Conservation (phyloP, 2,888 invertebrate species). For the Bruchidius siliquastri region DNA sequence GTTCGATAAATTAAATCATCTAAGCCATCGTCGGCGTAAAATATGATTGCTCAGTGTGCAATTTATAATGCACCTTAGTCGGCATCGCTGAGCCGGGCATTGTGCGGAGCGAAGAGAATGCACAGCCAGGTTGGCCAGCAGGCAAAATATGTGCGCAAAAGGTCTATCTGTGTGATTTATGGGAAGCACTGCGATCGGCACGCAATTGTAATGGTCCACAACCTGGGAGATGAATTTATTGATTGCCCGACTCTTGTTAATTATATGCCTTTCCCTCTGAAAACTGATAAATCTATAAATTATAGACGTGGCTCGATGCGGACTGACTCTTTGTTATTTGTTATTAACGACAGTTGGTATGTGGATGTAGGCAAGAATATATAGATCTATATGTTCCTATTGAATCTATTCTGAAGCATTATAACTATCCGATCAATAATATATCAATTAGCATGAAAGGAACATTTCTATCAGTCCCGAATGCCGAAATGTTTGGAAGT, state of each 20-base stretch:
- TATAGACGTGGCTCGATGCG: background rate
- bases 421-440: too few species aligned
- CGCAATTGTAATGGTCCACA: conserved; percentile 22
- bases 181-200: conserved; percentile 17
- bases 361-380: background rate
- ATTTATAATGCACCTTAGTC: background rate
- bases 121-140: conserved; percentile 18
- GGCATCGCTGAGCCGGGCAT: background rate
- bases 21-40: background rate
- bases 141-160: conserved; percentile 22
- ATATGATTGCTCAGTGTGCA: background rate
- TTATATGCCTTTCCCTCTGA: background rate
- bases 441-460: too few species aligned
- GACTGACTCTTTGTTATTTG: background rate
- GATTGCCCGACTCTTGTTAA: conserved; percentile 10
- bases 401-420: too few species aligned
- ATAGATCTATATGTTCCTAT: background rate
- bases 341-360: background rate
- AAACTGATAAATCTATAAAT: conserved; percentile 5
- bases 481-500: too few species aligned
- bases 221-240: conserved; percentile 20
- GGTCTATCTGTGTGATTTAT: conserved; percentile 21
- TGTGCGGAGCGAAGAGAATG: background rate
- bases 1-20: background rate
- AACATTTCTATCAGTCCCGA: too few species aligned